phyloP scores from a whole-genome alignment of 2,888 invertebrate genomes.

The Piscicola geometra region DNA sequence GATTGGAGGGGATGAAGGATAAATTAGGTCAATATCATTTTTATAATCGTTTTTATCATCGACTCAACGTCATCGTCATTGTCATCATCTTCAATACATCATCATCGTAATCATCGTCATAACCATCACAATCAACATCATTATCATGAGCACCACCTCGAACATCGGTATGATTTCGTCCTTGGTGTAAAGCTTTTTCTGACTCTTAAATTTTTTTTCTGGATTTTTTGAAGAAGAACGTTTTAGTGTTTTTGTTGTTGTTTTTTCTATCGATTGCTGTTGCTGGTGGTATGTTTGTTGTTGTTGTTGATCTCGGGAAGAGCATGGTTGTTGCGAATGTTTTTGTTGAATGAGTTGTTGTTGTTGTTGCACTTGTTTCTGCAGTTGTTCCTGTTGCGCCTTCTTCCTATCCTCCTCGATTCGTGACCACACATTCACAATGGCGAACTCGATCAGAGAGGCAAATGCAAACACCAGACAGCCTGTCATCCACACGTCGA shows the following conservation, averaged over 20 bases:
- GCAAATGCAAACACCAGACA: slow-evolving; percentile 46
- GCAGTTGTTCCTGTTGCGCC: slow-evolving; percentile 1
- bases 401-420: slow-evolving; percentile 38
- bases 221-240: not conserved
- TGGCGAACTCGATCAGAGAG: slow-evolving; percentile 46
- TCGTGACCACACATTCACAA: slow-evolving; percentile 46
- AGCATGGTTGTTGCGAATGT: not conserved
- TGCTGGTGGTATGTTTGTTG: not conserved
- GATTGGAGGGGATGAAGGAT: not conserved
- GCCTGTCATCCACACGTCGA: slow-evolving; percentile 58
- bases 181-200: not conserved
- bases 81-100: too few species aligned
- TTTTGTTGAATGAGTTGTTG: slow-evolving; percentile 12
- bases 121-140: too few species aligned
- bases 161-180: not conserved
- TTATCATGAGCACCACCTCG: not conserved
- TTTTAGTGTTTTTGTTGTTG: not conserved
- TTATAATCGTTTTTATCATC: too few species aligned
- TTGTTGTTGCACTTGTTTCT: slow-evolving; percentile 5
- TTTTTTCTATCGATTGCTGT: not conserved
- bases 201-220: not conserved
- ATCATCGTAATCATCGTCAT: too few species aligned
- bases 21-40: too few species aligned
- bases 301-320: not conserved
- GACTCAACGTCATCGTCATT: too few species aligned